These are phyloP conservation scores for Lamellibrachia columna DNA, from an alignment of 2,888 invertebrate genomes.

Conservation along the genomic window DNA sequence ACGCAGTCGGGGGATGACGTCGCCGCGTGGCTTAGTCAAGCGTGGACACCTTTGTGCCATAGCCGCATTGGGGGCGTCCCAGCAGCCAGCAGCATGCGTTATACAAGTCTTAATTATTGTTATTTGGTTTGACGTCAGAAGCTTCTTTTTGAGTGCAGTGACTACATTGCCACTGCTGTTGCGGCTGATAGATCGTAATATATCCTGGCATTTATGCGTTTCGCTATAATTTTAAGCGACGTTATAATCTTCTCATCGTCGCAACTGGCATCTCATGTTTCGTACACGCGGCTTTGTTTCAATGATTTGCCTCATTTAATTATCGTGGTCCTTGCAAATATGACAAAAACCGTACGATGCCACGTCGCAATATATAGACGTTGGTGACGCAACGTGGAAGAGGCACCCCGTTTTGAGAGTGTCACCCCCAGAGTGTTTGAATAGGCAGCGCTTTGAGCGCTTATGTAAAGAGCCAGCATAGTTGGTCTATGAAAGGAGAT, in stretches of 20 bases:
- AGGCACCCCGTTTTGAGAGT: neutral
- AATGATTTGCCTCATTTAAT: neutral
- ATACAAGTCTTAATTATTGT: slow-evolving; percentile 8
- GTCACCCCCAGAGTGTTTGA: neutral
- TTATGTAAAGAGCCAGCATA: neutral
- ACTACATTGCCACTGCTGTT: neutral
- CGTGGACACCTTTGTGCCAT: neutral
- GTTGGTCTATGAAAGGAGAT: neutral
- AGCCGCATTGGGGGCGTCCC: neutral
- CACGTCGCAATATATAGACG: neutral
- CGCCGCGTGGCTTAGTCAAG: neutral
- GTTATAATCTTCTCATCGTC: neutral
- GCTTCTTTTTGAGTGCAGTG: neutral
- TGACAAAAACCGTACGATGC: neutral
- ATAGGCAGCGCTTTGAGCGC: neutral
- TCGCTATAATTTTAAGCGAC: neutral
- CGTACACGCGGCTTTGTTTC: neutral
- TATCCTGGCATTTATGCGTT: neutral
- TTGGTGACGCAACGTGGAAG: neutral
- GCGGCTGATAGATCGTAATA: neutral
- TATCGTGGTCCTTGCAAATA: neutral
- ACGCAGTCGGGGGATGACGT: neutral
- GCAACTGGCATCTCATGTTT: neutral
- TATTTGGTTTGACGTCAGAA: neutral
- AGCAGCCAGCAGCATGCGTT: neutral